Evolutionary conservation across 2,797 vertebrate genomes (phyloP).

Genomic region (Rhinatrema bivittatum): DNA sequence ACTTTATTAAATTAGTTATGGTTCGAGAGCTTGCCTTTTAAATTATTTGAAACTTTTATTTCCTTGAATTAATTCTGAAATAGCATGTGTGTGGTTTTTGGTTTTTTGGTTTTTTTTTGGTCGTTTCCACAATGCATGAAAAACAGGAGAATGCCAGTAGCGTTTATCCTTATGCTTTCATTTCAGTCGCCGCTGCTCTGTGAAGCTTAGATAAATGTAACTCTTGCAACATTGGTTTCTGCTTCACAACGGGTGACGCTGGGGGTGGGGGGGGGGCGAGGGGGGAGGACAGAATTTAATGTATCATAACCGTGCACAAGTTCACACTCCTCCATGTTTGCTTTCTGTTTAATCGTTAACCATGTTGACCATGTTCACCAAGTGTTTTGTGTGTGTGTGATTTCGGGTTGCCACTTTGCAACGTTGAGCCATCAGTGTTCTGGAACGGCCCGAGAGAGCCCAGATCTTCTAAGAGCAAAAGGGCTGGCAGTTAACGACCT

Average conservation of each 20-base stretch:
- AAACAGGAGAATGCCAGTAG: constrained; percentile 7
- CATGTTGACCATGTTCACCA: constrained; percentile 36
- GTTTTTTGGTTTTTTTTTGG: too few species aligned
- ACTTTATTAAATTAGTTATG: constrained; percentile 29
- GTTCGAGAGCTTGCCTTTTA: constrained; percentile 36
- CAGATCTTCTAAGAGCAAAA: constrained; percentile 6
- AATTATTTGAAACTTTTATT: constrained; percentile 23
- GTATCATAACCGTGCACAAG: constrained; percentile 16
- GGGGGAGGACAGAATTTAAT: constrained; percentile 23
- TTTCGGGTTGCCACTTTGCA: constrained; percentile 25
- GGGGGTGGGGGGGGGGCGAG: too few species aligned
- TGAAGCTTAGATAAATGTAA: constrained; percentile 36
- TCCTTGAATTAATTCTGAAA: constrained; percentile 21
- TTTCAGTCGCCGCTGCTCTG: constrained; percentile 43
- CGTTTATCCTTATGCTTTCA: constrained; percentile 14
- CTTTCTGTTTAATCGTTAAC: constrained; percentile 34
- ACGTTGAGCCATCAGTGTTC: too few species aligned
- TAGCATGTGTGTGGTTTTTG: too few species aligned
- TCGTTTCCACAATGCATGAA: constrained; percentile 46
- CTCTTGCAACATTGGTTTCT: constrained; percentile 31
- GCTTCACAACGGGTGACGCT: too few species aligned
- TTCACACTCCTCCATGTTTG: constrained; percentile 36
- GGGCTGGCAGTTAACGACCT: constrained; percentile 18
- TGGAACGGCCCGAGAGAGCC: constrained; percentile 13
- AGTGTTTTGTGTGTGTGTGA: constrained; percentile 25